phyloP scores from a whole-genome alignment of 2,113 vertebrate genomes.

The Protobothrops flavoviridis region DNA sequence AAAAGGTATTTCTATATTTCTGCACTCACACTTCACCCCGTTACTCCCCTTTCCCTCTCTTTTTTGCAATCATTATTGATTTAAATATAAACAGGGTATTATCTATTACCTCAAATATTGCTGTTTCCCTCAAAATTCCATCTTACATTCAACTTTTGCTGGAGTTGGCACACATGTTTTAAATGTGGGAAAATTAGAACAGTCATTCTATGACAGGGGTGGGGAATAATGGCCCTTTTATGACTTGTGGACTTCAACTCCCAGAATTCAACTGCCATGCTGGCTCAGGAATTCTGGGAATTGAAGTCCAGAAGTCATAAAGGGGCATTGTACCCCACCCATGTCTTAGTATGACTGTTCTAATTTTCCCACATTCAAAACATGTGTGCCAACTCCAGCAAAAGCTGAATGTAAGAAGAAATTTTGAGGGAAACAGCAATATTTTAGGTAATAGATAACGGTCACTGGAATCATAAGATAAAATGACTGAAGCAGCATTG shows the following conservation, averaged over 20 bases:
- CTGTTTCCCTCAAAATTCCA: not conserved
- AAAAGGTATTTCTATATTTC: not conserved
- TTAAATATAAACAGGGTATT: not conserved
- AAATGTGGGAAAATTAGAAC: not conserved
- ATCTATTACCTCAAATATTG: not conserved
- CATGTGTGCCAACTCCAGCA: not conserved
- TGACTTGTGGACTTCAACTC: too few relatives aligned
- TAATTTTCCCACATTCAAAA: not conserved
- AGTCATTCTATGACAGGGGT: not conserved
- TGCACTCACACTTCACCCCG: not conserved
- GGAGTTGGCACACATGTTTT: not conserved
- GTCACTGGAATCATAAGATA: conserved; percentile 55
- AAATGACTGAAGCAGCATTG: conserved; percentile 54
- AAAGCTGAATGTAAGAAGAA: not conserved
- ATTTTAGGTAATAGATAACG: not conserved
- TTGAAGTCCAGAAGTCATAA: too few relatives aligned
- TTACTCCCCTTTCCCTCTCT: too few relatives aligned
- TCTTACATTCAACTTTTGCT: not conserved
- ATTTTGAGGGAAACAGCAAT: not conserved
- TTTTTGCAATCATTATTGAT: not conserved
- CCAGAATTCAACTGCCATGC: too few relatives aligned
- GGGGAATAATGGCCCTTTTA: too few relatives aligned
- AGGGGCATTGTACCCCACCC: too few relatives aligned
- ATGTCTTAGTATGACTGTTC: not conserved
- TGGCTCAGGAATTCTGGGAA: too few relatives aligned